A percentile compares a stretch with the other conserved stretches of the same genome.
Evolutionary conservation across 2,797 vertebrate genomes (phyloP).

Genomic region (Phrynocephalus guinanensis): DNA sequence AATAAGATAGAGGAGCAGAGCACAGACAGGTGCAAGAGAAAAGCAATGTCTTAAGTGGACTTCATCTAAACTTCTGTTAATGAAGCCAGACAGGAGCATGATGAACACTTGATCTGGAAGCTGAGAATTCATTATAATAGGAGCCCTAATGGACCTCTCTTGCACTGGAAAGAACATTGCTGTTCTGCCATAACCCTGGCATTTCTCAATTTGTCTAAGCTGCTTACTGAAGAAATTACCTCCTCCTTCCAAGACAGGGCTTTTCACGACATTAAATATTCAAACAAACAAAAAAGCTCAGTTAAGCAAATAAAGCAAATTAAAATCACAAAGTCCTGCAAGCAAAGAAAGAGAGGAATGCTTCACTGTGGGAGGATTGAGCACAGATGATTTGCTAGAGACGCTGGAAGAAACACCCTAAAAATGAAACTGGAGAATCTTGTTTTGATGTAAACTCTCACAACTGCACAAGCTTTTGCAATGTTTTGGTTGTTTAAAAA

Average conservation of each 20-base stretch:
- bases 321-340: neutral
- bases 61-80: neutral
- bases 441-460: neutral
- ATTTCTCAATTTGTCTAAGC: neutral
- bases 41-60: no score
- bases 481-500: neutral
- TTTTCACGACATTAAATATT: neutral
- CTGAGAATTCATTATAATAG: neutral
- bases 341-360: neutral
- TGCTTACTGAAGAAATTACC: neutral
- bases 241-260: neutral
- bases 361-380: neutral
- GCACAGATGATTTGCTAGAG: neutral
- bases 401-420: neutral
- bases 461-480: neutral
- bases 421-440: neutral
- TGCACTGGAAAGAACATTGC: neutral
- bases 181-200: neutral
- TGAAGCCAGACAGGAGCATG: neutral
- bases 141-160: neutral
- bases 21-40: neutral
- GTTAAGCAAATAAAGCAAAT: neutral
- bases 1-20: neutral
- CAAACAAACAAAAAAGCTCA: neutral
- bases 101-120: neutral